A percentile compares a stretch with the other conserved stretches of the same genome.
These are phyloP conservation scores for Eulemur coronatus DNA, from an alignment of 2,797 vertebrate genomes.

Conservation along the genomic window DNA sequence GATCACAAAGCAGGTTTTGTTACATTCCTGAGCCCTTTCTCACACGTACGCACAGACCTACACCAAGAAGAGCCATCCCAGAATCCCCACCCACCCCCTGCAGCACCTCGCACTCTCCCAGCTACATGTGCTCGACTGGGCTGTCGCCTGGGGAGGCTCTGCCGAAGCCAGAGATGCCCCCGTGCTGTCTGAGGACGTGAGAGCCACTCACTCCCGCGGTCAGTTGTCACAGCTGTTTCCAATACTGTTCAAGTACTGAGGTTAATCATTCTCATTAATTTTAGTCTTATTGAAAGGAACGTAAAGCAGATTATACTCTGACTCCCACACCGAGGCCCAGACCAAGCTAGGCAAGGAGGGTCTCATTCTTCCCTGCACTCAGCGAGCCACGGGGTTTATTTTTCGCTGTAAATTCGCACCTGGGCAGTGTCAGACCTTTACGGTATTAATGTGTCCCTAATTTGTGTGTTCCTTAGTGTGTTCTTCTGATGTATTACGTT, in stretches of 20 bases:
- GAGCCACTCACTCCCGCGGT: accelerated
- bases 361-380: accelerated
- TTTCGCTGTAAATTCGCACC: background rate
- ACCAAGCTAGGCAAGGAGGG: background rate
- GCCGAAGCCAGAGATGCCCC: no score
- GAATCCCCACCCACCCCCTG: no score
- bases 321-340: accelerated
- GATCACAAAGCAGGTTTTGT: background rate
- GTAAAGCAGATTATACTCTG: background rate
- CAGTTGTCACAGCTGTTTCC: background rate
- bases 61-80: accelerated
- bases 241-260: no score
- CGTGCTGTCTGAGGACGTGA: accelerated
- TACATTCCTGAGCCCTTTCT: no score
- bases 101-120: accelerated
- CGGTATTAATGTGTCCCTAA: background rate
- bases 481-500: background rate
- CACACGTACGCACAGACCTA: accelerated
- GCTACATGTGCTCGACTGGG: accelerated
- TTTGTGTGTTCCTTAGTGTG: background rate
- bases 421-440: background rate
- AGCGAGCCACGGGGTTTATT: accelerated
- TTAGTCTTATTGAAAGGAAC: background rate
- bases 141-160: background rate
- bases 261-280: background rate